phyloP scores from a whole-genome alignment of 1,140 invertebrate species.

The Monomorium pharaonis region DNA sequence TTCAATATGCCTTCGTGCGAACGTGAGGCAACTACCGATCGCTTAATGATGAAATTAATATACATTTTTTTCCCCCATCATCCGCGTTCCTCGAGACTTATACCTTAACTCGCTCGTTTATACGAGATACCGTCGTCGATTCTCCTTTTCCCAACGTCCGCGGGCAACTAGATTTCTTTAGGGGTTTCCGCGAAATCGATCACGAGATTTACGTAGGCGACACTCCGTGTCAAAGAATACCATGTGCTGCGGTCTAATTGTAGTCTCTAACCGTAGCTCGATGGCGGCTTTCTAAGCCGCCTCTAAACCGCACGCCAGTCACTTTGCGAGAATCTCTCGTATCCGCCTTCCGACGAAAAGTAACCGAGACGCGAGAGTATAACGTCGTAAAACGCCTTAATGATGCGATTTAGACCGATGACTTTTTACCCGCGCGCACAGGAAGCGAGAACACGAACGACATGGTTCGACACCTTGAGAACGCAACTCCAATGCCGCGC shows the following conservation, averaged over 20 bases:
- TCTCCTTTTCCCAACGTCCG: neutral
- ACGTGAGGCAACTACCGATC: neutral
- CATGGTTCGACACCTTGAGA: conserved; percentile 34
- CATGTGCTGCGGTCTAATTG: conserved; percentile 20
- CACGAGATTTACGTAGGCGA: conserved; percentile 20
- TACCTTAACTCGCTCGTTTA: neutral
- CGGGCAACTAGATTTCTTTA: neutral
- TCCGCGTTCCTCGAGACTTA: neutral
- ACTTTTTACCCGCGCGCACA: conserved; percentile 24
- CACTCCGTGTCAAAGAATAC: neutral
- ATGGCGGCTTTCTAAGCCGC: neutral
- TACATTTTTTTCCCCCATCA: neutral
- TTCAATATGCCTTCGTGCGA: neutral
- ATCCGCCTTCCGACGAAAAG: conserved; percentile 4
- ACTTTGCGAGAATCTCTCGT: neutral
- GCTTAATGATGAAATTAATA: conserved; percentile 23
- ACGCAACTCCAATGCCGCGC: conserved; percentile 21
- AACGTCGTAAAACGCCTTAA: conserved; percentile 33
- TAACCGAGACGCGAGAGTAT: conserved; percentile 6
- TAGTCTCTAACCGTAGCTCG: conserved; percentile 27
- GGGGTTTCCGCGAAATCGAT: conserved; percentile 2
- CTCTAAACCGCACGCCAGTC: conserved; percentile 1
- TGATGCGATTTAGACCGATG: conserved; percentile 50
- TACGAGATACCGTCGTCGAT: neutral
- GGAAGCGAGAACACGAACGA: neutral